A percentile compares a stretch with the other conserved stretches of the same genome.
Conservation (phyloP, 2,797 vertebrate genomes). For the Enteromius treurensis region DNA sequence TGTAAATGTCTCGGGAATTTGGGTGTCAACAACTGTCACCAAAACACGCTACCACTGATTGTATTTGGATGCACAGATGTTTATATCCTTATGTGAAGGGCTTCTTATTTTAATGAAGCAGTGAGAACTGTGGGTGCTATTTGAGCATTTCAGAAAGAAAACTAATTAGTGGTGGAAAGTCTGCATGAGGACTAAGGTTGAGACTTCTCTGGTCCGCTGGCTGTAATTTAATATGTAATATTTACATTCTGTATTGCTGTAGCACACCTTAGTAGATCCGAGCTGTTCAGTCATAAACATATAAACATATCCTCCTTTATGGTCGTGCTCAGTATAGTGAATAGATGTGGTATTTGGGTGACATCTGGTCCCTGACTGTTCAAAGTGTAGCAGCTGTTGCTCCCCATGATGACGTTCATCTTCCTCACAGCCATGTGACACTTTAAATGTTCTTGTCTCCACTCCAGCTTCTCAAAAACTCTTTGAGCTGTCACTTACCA, state of each 20-base stretch:
- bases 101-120: constrained; percentile 27
- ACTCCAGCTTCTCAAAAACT: constrained; percentile 30
- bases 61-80: constrained; percentile 46
- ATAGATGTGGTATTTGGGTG: constrained; percentile 51
- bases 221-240: constrained; percentile 19
- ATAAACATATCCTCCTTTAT: constrained; percentile 14
- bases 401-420: constrained; percentile 55
- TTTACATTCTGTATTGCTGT: constrained; percentile 5
- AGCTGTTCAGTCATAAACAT: constrained; percentile 25
- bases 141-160: constrained; percentile 11
- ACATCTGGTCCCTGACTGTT: constrained; percentile 58
- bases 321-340: constrained; percentile 40
- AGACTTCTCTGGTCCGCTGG: background rate
- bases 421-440: constrained; percentile 55
- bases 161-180: constrained; percentile 19
- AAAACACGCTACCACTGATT: constrained; percentile 40
- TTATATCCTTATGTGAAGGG: constrained; percentile 25
- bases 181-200: background rate
- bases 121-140: constrained; percentile 15
- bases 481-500: constrained; percentile 38
- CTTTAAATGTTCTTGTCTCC: constrained; percentile 48
- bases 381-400: constrained; percentile 59
- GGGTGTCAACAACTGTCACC: constrained; percentile 40
- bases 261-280: background rate
- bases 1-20: constrained; percentile 35